Conservation (phyloP, 1,140 invertebrate genomes). For the Lepidurus packardi region DNA sequence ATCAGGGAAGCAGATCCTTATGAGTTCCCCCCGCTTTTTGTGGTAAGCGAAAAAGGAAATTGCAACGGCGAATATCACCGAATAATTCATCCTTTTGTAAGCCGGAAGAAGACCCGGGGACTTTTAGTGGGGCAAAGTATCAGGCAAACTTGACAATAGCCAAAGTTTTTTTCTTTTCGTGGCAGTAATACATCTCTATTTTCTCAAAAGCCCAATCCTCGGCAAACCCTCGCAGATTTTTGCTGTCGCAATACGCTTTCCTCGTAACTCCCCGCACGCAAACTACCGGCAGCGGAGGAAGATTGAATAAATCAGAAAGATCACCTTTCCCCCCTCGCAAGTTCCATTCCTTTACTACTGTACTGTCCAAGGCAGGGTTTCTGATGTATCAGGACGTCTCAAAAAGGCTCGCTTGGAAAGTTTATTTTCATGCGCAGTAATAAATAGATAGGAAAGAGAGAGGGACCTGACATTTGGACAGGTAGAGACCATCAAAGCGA, state of each 20-base stretch:
- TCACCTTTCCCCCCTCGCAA: background rate
- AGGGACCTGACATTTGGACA: constrained; percentile 15
- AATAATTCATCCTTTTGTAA: background rate
- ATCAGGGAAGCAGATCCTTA: background rate
- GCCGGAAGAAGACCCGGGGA: background rate
- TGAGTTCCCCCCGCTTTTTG: background rate
- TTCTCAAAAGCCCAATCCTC: too few relatives aligned
- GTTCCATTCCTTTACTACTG: background rate
- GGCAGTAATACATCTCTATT: too few relatives aligned
- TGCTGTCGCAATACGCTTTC: too few relatives aligned
- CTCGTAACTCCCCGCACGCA: background rate
- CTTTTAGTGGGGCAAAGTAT: background rate
- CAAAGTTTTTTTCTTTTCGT: too few relatives aligned
- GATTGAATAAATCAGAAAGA: constrained; percentile 2
- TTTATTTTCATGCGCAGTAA: background rate
- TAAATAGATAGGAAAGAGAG: background rate
- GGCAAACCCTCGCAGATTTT: background rate
- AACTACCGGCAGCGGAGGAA: background rate
- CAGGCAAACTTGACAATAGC: too few relatives aligned
- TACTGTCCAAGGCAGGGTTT: background rate
- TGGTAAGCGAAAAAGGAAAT: background rate
- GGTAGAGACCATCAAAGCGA: constrained; percentile 21
- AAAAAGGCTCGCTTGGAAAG: background rate
- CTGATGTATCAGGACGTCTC: background rate
- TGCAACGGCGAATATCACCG: background rate